A percentile compares a stretch with the other conserved stretches of the same genome.
Evolutionary conservation across 2,888 invertebrate genomes (phyloP).

Genomic region (Melinaea menophilus): DNA sequence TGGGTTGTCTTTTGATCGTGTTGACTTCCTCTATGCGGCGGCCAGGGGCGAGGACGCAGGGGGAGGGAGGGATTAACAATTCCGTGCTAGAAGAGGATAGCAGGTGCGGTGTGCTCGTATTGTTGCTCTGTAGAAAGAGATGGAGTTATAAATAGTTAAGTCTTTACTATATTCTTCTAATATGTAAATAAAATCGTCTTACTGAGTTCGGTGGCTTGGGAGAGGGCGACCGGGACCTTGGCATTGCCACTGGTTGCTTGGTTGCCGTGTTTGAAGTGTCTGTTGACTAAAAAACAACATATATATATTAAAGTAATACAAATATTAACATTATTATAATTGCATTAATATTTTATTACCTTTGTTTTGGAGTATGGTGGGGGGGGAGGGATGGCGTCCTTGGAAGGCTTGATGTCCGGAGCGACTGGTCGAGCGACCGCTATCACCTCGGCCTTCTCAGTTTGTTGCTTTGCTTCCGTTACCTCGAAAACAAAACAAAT

Average conservation of each 20-base stretch:
- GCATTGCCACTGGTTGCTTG: conserved; percentile 15
- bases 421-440: conserved; percentile 67
- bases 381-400: conserved; percentile 70
- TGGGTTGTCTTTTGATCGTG: conserved; percentile 76
- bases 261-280: conserved; percentile 17
- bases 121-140: conserved; percentile 38
- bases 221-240: conserved; percentile 26
- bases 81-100: conserved; percentile 72
- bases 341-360: conserved; percentile 37
- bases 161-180: background rate
- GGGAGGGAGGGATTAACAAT: conserved; percentile 68
- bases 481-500: conserved; percentile 8
- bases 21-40: conserved; percentile 75
- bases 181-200: background rate
- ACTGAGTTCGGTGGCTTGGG: conserved; percentile 16
- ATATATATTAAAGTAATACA: background rate
- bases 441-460: conserved; percentile 47
- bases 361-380: conserved; percentile 60
- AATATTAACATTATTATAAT: background rate
- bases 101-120: conserved; percentile 32
- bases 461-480: conserved; percentile 15
- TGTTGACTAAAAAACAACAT: conserved; percentile 10
- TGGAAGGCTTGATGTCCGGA: conserved; percentile 62
- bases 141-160: background rate
- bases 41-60: conserved; percentile 56